Evolutionary conservation across 1,140 invertebrate genomes (phyloP).

Genomic region (Zaprionus lachaisei): DNA sequence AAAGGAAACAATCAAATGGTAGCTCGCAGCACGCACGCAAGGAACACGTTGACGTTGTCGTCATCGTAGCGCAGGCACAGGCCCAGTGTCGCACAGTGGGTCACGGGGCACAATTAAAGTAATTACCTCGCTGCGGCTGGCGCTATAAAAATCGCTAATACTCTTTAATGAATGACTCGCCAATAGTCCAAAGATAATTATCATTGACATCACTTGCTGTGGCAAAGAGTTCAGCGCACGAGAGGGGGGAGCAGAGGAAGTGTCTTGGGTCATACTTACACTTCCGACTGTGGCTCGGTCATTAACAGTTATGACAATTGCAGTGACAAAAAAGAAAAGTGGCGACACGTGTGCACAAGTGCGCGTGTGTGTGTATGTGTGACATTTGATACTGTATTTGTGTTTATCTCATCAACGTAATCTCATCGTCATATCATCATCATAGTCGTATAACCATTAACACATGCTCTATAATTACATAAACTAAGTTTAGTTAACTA

Average conservation of each 20-base stretch:
- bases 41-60: slow-evolving; percentile 45
- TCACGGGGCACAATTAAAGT: slow-evolving; percentile 62
- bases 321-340: background rate
- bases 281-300: slow-evolving; percentile 7
- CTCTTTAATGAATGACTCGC: slow-evolving; percentile 47
- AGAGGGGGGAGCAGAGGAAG: background rate
- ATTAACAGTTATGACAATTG: slow-evolving; percentile 38
- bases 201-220: slow-evolving; percentile 59
- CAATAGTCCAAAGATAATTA: slow-evolving; percentile 62
- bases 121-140: slow-evolving; percentile 62
- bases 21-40: slow-evolving; percentile 8
- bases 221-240: background rate
- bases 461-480: slow-evolving; percentile 78
- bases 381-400: slow-evolving; percentile 76
- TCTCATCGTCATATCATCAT: slow-evolving; percentile 40
- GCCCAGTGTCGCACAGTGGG: slow-evolving; percentile 6
- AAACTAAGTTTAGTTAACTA: slow-evolving; percentile 77
- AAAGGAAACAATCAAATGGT: slow-evolving; percentile 31
- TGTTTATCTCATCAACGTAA: slow-evolving; percentile 67
- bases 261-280: slow-evolving; percentile 28
- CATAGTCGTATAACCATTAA: slow-evolving; percentile 69
- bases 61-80: slow-evolving; percentile 22
- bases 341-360: slow-evolving; percentile 24
- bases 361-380: slow-evolving; percentile 26
- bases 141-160: slow-evolving; percentile 57